Base-by-base conservation (phyloP, 2,888 invertebrate genomes). In the Oegoconia quadripuncta region DNA sequence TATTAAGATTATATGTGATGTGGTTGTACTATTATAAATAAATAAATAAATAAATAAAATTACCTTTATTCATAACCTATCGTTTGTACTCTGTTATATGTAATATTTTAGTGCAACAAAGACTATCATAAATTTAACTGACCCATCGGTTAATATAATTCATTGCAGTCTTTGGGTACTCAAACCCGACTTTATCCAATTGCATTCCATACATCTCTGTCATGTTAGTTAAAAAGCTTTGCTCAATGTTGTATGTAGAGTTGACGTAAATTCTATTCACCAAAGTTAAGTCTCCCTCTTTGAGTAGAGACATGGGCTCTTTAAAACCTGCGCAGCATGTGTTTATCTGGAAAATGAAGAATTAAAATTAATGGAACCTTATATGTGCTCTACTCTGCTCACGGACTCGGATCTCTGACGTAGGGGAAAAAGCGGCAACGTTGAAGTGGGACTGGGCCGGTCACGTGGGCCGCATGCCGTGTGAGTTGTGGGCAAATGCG, bases 71-170 rank as follows among this genome's bases (percentile, higher is more conserved):
- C 11, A 17, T 13, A 18, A 38, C 62, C 55, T n/a, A n/a, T n/a
- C n/a, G n/a, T n/a, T n/a, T n/a, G n/a, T n/a, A n/a, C n/a, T n/a
- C n/a, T n/a, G n/a, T n/a, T n/a, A n/a, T n/a, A n/a, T n/a, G n/a
- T n/a, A n/a, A n/a, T n/a, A n/a, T n/a, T n/a, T n/a, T n/a, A n/a
- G n/a, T n/a, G n/a, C n/a, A n/a, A n/a, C n/a, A n/a, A n/a, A n/a
- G n/a, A n/a, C n/a, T n/a, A n/a, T n/a, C n/a, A n/a, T n/a, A n/a
- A n/a, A n/a, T n/a, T n/a, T n/a, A n/a, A n/a, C n/a, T n/a, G 47
- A 80, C 81, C 59, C 57, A 57, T 39, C 47, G 55, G 43, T 81
- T 80, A 1, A 81, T 67, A 43, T 59, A 70, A 2, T 45, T n/a
- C 0, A 48, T 41, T 1, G 74, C 68, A 2, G 57, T 37, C 2